Conservation (phyloP, 2,113 vertebrate species). For the Sinosuthora webbiana region DNA sequence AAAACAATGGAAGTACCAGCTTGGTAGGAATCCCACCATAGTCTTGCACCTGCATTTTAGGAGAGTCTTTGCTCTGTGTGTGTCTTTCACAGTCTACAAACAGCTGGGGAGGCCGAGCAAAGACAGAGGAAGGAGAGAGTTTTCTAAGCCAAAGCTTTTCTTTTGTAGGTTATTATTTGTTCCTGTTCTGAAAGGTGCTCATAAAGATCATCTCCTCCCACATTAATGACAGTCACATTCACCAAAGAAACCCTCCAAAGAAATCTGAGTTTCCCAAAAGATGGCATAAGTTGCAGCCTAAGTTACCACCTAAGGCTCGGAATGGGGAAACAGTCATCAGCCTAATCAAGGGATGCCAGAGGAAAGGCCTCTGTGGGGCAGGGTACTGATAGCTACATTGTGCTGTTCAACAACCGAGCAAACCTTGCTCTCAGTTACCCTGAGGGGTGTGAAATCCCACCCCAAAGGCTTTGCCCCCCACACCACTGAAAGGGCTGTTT, state of each 20-base stretch:
- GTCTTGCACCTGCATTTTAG: neutral
- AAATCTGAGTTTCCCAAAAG: neutral
- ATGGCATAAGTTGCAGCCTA: neutral
- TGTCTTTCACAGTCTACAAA: neutral
- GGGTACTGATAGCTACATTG: neutral
- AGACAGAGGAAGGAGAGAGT: neutral
- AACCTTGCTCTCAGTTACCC: neutral
- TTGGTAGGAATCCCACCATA: neutral
- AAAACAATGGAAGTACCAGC: neutral
- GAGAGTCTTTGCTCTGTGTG: neutral
- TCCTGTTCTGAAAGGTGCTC: neutral
- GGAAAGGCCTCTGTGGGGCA: neutral
- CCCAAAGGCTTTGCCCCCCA: neutral
- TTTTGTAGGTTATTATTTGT: neutral
- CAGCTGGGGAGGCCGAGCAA: neutral
- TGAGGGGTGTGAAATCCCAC: neutral
- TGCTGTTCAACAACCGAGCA: neutral
- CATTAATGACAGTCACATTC: neutral
- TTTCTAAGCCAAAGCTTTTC: neutral
- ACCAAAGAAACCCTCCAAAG: neutral
- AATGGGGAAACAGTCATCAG: neutral
- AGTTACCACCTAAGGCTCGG: neutral
- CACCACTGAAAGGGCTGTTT: neutral
- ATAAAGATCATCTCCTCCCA: neutral
- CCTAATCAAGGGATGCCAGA: neutral